Evolutionary conservation across 2,888 invertebrate species (phyloP).

Genomic region (Xestobium rufovillosum): DNA sequence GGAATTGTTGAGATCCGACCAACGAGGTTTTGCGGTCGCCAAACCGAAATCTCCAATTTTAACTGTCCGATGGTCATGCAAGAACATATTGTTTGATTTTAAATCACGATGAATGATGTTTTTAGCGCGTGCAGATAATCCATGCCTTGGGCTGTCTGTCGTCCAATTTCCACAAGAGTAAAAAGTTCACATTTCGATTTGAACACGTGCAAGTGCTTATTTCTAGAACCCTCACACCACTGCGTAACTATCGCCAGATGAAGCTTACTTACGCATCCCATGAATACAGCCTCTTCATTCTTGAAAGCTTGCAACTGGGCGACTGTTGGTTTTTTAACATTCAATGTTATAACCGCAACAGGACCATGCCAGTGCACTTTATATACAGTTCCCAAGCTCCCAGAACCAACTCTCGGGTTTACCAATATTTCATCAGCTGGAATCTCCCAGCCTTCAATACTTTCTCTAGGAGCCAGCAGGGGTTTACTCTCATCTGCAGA

Average conservation of each 20-base stretch:
- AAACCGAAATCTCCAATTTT: constrained; percentile 98
- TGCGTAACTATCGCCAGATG: constrained; percentile 97
- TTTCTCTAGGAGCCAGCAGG: constrained; percentile 75
- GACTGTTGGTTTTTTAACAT: constrained; percentile 88
- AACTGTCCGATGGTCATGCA: constrained; percentile 96
- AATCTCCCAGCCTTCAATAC: constrained; percentile 94
- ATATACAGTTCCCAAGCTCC: constrained; percentile 94
- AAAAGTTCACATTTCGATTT: constrained; percentile 90
- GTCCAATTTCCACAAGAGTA: constrained; percentile 88
- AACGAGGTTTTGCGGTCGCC: constrained; percentile 95
- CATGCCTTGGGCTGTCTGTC: constrained; percentile 99
- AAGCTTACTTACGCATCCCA: constrained; percentile 97
- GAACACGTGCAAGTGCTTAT: constrained; percentile 93
- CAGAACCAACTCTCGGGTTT: constrained; percentile 84
- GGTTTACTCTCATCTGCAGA: constrained; percentile 93
- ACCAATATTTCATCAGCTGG: constrained; percentile 81
- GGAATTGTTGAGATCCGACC: constrained; percentile 93
- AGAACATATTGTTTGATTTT: constrained; percentile 98
- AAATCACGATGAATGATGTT: constrained; percentile 97
- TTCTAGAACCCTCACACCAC: constrained; percentile 99
- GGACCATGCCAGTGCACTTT: constrained; percentile 93
- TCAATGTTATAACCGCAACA: constrained; percentile 90
- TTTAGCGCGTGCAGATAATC: constrained; percentile 98
- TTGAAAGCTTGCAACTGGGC: constrained; percentile 93
- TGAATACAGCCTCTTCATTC: constrained; percentile 94